Percentiles rank a stretch among this genome's conserved stretches.
These are phyloP conservation scores for Drosophila sp. DNA, from an alignment of 1,140 invertebrate species.

Conservation along the genomic window DNA sequence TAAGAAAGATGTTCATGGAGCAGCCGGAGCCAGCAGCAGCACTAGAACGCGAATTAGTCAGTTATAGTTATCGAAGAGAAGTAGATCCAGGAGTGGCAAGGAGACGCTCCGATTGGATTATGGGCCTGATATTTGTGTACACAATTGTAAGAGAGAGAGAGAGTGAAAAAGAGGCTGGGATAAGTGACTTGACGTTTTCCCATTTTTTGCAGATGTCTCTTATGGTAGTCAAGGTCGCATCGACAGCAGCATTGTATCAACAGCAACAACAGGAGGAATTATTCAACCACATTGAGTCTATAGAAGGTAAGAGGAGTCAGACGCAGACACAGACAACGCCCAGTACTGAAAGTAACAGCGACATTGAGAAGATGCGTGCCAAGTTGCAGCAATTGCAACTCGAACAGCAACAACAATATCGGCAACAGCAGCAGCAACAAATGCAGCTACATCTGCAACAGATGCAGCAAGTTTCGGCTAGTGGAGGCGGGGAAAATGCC, in stretches of 20 bases:
- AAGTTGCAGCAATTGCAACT: conserved; percentile 73
- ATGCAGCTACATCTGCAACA: conserved; percentile 67
- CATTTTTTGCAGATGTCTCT: conserved; percentile 70
- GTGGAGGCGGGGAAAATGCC: conserved; percentile 56
- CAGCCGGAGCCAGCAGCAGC: conserved; percentile 30
- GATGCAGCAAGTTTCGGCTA: conserved; percentile 42
- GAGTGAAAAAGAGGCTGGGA: no score
- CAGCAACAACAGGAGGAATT: conserved; percentile 60
- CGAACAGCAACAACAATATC: conserved; percentile 73
- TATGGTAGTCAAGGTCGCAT: conserved; percentile 80
- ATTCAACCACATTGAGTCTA: conserved; percentile 52
- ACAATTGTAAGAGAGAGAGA: conserved; percentile 65
- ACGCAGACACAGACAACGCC: conserved; percentile 24
- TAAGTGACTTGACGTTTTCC: no score
- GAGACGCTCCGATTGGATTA: conserved; percentile 44
- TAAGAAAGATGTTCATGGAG: conserved; percentile 64
- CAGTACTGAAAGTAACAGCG: conserved; percentile 54
- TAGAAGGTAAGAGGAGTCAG: conserved; percentile 23
- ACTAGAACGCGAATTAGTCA: conserved; percentile 41
- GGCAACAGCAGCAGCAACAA: conserved; percentile 64
- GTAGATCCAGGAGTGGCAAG: conserved; percentile 44
- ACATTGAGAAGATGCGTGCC: conserved; percentile 78
- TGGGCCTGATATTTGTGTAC: conserved; percentile 68
- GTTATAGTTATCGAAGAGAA: conserved; percentile 20
- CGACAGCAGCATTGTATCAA: conserved; percentile 69